These are phyloP conservation scores for Archocentrus centrarchus DNA, from an alignment of 2,113 vertebrate species.

Conservation along the genomic window DNA sequence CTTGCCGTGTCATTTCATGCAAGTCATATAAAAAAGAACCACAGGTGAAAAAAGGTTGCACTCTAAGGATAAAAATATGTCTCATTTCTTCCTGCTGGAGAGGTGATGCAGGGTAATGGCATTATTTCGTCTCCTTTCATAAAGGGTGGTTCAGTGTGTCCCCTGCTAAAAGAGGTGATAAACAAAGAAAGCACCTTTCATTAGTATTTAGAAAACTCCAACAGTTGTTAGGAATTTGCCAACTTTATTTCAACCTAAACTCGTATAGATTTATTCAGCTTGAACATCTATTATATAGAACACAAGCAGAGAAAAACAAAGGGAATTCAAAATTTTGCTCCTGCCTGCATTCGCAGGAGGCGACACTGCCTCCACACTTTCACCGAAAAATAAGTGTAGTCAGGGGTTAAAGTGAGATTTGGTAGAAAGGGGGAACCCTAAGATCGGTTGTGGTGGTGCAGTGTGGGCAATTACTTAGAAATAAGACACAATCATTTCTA, in stretches of 20 bases:
- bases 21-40: background rate
- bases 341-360: background rate
- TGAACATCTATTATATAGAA: background rate
- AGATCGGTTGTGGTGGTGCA: no score
- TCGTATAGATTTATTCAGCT: background rate
- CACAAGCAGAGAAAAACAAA: background rate
- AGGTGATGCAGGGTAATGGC: background rate
- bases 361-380: no score
- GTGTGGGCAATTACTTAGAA: no score
- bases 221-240: background rate
- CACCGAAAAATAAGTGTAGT: no score
- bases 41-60: background rate
- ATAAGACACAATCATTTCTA: no score
- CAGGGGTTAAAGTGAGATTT: no score
- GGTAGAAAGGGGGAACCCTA: no score
- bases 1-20: background rate
- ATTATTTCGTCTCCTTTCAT: no score
- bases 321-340: background rate
- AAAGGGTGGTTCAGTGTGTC: no score
- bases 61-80: rapidly evolving
- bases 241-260: no score
- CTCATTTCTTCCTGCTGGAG: background rate
- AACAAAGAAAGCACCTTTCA: no score
- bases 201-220: background rate
- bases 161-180: no score